Evolutionary conservation across 2,888 invertebrate genomes (phyloP).

Genomic region (Tipula vernalis): DNA sequence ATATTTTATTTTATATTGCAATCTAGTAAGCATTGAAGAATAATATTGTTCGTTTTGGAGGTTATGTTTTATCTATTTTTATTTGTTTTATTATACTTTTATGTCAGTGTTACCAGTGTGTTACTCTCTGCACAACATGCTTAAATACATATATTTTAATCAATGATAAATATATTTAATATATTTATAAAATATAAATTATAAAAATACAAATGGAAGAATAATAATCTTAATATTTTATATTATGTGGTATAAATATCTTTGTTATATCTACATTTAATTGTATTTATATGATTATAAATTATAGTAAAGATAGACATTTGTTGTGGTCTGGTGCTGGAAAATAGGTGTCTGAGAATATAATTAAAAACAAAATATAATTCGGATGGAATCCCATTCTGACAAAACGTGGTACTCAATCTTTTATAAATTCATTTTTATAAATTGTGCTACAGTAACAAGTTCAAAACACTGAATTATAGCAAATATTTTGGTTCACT

Average conservation of each 20-base stretch:
- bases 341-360: not conserved
- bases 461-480: not conserved
- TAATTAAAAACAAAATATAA: not conserved
- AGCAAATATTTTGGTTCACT: not conserved
- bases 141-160: not conserved
- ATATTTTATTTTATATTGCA: not conserved
- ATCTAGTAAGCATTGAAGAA: not conserved
- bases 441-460: constrained; percentile 4
- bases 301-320: not conserved
- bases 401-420: not conserved
- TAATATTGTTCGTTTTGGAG: not conserved
- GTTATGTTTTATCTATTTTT: not conserved
- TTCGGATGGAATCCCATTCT: not conserved
- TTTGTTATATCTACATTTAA: not conserved
- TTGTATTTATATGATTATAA: not conserved
- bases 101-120: not conserved
- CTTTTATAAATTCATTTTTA: not conserved
- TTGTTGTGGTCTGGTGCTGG: not conserved
- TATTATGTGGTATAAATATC: not conserved
- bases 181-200: not conserved
- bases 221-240: not conserved
- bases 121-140: not conserved
- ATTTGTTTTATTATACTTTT: not conserved
- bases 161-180: not conserved
- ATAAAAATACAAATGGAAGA: not conserved